A percentile compares a stretch with the other conserved stretches of the same genome.
phyloP scores from a whole-genome alignment of 2,888 invertebrate genomes.

The Xanthorhoe designata region DNA sequence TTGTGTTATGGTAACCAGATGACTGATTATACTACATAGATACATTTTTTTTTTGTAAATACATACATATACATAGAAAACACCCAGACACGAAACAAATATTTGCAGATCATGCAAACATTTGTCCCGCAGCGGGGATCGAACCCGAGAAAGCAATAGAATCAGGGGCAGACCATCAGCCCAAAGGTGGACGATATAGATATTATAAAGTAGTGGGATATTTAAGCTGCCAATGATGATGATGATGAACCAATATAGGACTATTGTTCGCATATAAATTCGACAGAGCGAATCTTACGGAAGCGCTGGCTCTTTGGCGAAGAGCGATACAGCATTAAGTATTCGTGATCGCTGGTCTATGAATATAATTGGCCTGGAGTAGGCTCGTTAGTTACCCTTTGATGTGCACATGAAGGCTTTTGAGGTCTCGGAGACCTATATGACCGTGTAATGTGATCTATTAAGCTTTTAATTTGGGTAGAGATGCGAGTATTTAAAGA shows the following conservation, averaged over 20 bases:
- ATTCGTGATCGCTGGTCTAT: slow-evolving; percentile 69
- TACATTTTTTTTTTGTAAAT: too few relatives aligned
- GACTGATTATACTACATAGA: too few relatives aligned
- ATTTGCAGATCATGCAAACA: too few relatives aligned
- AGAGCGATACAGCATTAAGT: slow-evolving; percentile 25
- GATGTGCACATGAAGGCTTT: slow-evolving; percentile 48
- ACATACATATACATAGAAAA: too few relatives aligned
- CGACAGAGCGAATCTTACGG: not conserved
- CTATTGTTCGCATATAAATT: not conserved
- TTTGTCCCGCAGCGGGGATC: too few relatives aligned
- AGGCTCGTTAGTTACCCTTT: slow-evolving; percentile 71
- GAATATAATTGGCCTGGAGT: slow-evolving; percentile 74
- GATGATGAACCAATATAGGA: not conserved
- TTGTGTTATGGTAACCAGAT: too few relatives aligned
- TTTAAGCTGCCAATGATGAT: not conserved
- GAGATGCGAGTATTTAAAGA: not conserved
- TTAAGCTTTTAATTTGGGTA: slow-evolving; percentile 3
- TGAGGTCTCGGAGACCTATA: slow-evolving; percentile 14
- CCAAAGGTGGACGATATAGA: too few relatives aligned
- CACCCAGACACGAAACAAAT: too few relatives aligned
- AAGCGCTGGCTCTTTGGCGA: slow-evolving; percentile 8
- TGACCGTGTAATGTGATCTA: slow-evolving; percentile 22
- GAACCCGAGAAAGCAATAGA: too few relatives aligned
- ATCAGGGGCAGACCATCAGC: too few relatives aligned
- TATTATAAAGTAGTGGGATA: too few relatives aligned